phyloP scores from a whole-genome alignment of 2,888 invertebrate genomes.

The Drosophila pseudotakahashii region DNA sequence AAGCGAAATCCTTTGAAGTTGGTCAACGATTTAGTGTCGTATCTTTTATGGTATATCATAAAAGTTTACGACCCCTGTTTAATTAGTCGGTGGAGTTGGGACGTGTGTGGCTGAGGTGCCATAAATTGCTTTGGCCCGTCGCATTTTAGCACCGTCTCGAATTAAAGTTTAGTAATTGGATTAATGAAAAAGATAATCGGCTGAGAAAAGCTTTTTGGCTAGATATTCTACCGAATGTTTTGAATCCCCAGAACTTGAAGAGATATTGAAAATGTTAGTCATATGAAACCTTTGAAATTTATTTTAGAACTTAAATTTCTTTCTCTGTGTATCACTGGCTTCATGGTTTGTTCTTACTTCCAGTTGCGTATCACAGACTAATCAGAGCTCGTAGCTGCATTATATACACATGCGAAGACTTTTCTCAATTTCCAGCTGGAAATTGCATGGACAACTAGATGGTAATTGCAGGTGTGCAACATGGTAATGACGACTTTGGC shows the following conservation, averaged over 20 bases:
- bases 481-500: constrained; percentile 36
- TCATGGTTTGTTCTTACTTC: background rate
- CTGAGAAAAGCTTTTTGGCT: background rate
- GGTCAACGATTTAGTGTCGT: constrained; percentile 39
- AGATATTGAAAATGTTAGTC: too few species aligned
- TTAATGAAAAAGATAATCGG: background rate
- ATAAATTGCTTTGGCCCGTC: constrained; percentile 10
- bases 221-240: too few species aligned
- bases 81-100: constrained; percentile 27
- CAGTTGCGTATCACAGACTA: constrained; percentile 11
- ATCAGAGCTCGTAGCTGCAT: constrained; percentile 22
- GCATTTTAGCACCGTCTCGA: background rate
- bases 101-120: background rate
- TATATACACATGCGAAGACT: constrained; percentile 16
- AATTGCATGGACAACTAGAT: constrained; percentile 36
- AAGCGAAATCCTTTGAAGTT: constrained; percentile 43
- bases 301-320: too few species aligned
- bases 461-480: constrained; percentile 46
- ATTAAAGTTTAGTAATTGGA: constrained; percentile 9
- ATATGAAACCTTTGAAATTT: too few species aligned
- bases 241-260: too few species aligned
- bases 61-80: constrained; percentile 39
- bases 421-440: constrained; percentile 7
- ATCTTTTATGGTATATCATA: constrained; percentile 42
- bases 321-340: background rate